These are phyloP conservation scores for Nylanderia fulva DNA, from an alignment of 1,140 invertebrate species.

Conservation along the genomic window DNA sequence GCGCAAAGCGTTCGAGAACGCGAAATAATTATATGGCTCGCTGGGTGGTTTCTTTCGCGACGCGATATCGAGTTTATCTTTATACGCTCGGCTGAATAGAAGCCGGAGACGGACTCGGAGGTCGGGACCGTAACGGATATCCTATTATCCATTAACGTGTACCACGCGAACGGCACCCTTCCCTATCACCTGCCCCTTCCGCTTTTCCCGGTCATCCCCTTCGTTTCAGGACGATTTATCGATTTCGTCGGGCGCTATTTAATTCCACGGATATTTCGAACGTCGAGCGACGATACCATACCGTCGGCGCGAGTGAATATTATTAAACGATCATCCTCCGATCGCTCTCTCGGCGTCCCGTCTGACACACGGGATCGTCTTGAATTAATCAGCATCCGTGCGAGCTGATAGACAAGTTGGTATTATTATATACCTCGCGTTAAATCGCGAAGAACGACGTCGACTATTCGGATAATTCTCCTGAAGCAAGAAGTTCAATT, in stretches of 20 bases:
- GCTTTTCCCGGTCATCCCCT: slow-evolving; percentile 24
- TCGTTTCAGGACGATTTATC: slow-evolving; percentile 64
- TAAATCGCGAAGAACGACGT: slow-evolving; percentile 36
- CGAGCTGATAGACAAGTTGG: neutral
- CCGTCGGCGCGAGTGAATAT: neutral
- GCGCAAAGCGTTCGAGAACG: slow-evolving; percentile 33
- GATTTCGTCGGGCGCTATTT: slow-evolving; percentile 69
- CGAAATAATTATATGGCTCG: slow-evolving; percentile 63
- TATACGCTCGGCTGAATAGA: slow-evolving; percentile 61
- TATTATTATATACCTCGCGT: neutral
- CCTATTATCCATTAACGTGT: slow-evolving; percentile 76
- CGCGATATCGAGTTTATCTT: slow-evolving; percentile 68
- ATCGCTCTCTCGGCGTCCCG: neutral
- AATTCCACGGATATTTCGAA: slow-evolving; percentile 67
- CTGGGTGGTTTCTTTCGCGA: slow-evolving; percentile 30
- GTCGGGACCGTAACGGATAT: slow-evolving; percentile 70
- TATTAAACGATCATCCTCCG: slow-evolving; percentile 28
- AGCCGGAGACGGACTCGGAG: slow-evolving; percentile 21
- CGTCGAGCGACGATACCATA: slow-evolving; percentile 4
- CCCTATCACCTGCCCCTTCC: neutral
- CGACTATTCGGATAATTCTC: slow-evolving; percentile 4
- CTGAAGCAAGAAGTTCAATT: neutral
- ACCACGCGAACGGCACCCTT: slow-evolving; percentile 45
- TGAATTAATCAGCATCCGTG: slow-evolving; percentile 20
- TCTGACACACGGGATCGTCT: neutral